Evolutionary conservation across 2,888 invertebrate species (phyloP), one percentile per base, ranked within the genome.

Genomic region (Chymomyza caudatula): DNA sequence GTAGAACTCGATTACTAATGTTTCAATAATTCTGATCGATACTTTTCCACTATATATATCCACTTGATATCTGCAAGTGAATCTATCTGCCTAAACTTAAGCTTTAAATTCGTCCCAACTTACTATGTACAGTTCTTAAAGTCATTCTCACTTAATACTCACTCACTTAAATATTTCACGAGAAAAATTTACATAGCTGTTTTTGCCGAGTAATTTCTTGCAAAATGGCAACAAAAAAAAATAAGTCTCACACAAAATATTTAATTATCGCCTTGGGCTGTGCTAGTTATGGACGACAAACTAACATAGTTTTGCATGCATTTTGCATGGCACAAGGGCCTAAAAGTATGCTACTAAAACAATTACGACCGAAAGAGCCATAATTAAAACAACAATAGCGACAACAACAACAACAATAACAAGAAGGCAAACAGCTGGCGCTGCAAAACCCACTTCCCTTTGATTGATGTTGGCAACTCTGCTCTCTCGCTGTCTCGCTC

Each of bases 321-420:
- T 42, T 29, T 11, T 44, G 56, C 42, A 58, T 22, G 25, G 49
- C 58, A 51, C 22, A 56, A 67, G 59, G 60, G 59, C 63, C 76
- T 57, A 67, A 84, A 84, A 79, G 85, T 85, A 86, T 74, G 81
- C 72, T 86, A 85, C 87, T 81, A 86, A 81, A 81, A 80, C 80
- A 80, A 80, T 80, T 80, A 80, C 58, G 76, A 74, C 52, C 58
- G 47, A 52, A 61, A 59, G 65, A 57, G 69, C 72, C 68, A 85
- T 79, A 85, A 81, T 86, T 86, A 84, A 85, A 85, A 71, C 83
- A 77, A 76, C 76, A 85, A 70, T 44, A 59, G 37, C 56, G 54
- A 54, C 23, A 59, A 3, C 60, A 66, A 56, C 55, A 62, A 58
- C 59, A 62, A 61, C 42, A n/a, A n/a, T n/a, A 51, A 42, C 55